A percentile compares a stretch with the other conserved stretches of the same genome.
These are phyloP conservation scores for Porites rus DNA, from an alignment of 92 coral and sea anemone species.

Conservation along the genomic window DNA sequence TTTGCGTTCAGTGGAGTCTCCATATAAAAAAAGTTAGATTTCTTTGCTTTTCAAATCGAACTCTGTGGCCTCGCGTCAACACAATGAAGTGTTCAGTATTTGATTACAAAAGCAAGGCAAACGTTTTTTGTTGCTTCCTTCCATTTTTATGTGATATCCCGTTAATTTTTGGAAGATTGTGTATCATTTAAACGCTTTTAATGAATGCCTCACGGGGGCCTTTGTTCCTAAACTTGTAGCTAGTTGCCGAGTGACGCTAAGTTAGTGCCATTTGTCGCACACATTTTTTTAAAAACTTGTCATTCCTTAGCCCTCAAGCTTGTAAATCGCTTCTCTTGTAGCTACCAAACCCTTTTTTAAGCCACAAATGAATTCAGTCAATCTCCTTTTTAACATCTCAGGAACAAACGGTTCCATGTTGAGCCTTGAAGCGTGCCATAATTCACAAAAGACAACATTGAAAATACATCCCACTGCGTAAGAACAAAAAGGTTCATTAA, in stretches of 20 bases:
- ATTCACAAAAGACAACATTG: not conserved
- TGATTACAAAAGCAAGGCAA: not conserved
- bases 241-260: constrained; percentile 39
- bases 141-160: not conserved
- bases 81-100: not conserved
- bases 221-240: not conserved
- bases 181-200: constrained; percentile 10
- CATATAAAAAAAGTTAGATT: too few relatives aligned
- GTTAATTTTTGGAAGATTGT: not conserved
- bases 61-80: not conserved
- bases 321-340: not conserved
- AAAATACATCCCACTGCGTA: constrained; percentile 6
- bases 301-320: not conserved
- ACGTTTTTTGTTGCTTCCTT: not conserved
- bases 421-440: constrained; percentile 22
- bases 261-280: not conserved
- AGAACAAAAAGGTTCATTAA: not conserved
- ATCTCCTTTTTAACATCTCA: not conserved
- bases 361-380: not conserved
- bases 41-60: too few relatives aligned
- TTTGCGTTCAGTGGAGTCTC: too few relatives aligned
- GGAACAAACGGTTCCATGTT: constrained; percentile 8
- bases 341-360: not conserved
- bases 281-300: not conserved
- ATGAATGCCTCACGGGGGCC: constrained; percentile 9